phyloP scores from a whole-genome alignment of 2,113 vertebrate species.

The Lophius piscatorius region DNA sequence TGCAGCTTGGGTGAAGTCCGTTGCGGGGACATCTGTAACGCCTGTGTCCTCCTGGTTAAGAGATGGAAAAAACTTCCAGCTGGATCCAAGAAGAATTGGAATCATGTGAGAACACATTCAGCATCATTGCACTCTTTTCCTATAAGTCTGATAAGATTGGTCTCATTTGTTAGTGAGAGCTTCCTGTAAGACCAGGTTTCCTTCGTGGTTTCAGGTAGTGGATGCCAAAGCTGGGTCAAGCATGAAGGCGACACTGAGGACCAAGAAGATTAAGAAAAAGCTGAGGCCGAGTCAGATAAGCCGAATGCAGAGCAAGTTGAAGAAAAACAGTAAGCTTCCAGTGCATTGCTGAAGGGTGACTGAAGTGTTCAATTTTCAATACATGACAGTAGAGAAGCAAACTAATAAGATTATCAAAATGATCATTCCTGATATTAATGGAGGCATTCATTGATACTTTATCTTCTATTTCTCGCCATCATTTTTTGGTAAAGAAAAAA shows the following conservation, averaged over 20 bases:
- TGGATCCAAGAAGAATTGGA: constrained; percentile 94
- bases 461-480: no score
- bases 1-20: constrained; percentile 86
- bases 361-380: no score
- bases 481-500: no score
- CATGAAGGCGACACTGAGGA: constrained; percentile 11
- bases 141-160: no score
- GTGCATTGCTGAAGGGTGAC: no score
- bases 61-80: constrained; percentile 93
- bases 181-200: neutral
- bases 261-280: constrained; percentile 12
- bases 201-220: constrained; percentile 11
- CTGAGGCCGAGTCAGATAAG: constrained; percentile 3
- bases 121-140: neutral
- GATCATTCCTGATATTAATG: no score
- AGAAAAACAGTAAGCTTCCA: constrained; percentile 22
- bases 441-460: no score
- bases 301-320: constrained; percentile 6
- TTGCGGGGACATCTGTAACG: constrained; percentile 93
- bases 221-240: constrained; percentile 24
- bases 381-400: no score
- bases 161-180: neutral
- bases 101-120: constrained; percentile 83
- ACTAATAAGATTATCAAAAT: no score
- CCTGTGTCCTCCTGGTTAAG: constrained; percentile 91